phyloP scores from a whole-genome alignment of 2,888 invertebrate genomes.

The Synanthedon andrenaeformis region DNA sequence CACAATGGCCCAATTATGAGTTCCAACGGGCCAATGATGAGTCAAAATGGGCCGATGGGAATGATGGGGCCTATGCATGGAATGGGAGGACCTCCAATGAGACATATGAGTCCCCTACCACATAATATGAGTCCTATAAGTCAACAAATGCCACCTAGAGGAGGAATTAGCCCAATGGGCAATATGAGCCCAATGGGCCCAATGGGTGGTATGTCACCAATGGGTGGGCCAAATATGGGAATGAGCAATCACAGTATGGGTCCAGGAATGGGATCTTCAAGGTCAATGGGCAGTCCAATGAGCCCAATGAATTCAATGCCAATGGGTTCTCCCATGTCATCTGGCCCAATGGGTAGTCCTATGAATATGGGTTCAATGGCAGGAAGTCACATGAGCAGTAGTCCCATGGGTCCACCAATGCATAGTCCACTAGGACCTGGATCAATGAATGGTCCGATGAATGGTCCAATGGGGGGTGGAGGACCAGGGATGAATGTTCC shows the following conservation, averaged over 20 bases:
- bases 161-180: constrained; percentile 76
- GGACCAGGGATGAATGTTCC: constrained; percentile 71
- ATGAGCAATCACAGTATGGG: constrained; percentile 75
- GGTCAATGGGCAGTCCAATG: constrained; percentile 80
- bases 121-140: constrained; percentile 74
- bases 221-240: constrained; percentile 78
- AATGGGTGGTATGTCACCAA: constrained; percentile 77
- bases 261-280: constrained; percentile 66
- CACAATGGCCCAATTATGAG: constrained; percentile 73
- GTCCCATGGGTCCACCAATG: constrained; percentile 82
- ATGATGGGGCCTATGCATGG: constrained; percentile 74
- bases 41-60: constrained; percentile 77
- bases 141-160: constrained; percentile 73
- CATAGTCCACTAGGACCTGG: constrained; percentile 75
- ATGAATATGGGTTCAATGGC: constrained; percentile 77
- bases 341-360: constrained; percentile 79
- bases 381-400: constrained; percentile 74
- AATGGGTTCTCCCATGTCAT: constrained; percentile 78
- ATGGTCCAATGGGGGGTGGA: constrained; percentile 72
- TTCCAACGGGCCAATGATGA: constrained; percentile 75
- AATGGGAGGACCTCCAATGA: constrained; percentile 74
- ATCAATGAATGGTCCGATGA: constrained; percentile 68
- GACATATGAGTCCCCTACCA: constrained; percentile 74
- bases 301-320: constrained; percentile 80
- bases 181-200: constrained; percentile 79